These are phyloP conservation scores for Heteractis magnifica DNA, from an alignment of 92 coral and sea anemone species.

Conservation along the genomic window DNA sequence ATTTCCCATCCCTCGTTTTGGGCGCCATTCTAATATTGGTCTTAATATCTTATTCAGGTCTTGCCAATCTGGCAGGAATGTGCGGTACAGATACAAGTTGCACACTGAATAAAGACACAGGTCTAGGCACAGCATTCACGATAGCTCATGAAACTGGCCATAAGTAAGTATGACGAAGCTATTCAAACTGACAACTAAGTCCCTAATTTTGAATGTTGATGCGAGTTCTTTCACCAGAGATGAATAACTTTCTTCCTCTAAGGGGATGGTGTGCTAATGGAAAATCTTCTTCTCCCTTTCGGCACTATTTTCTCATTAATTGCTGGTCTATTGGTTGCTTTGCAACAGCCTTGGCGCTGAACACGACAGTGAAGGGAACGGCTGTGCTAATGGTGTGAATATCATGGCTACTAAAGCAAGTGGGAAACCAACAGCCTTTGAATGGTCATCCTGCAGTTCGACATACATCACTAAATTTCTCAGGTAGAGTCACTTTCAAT, in stretches of 20 bases:
- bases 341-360: slow-evolving; percentile 60
- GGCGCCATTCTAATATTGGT: background rate
- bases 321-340: background rate
- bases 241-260: no score
- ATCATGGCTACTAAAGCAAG: slow-evolving; percentile 70
- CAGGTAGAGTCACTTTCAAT: slow-evolving; percentile 17
- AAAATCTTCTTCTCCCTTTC: no score
- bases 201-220: no score
- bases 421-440: slow-evolving; percentile 63
- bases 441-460: slow-evolving; percentile 69
- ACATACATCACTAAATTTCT: slow-evolving; percentile 45
- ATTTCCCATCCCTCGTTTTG: no score
- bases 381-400: slow-evolving; percentile 52
- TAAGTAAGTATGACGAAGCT: slow-evolving; percentile 46
- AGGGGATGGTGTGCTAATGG: no score
- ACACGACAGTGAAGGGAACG: slow-evolving; percentile 62
- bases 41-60: slow-evolving; percentile 31
- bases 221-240: no score
- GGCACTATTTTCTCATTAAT: no score
- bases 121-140: slow-evolving; percentile 69
- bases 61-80: slow-evolving; percentile 70
- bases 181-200: background rate
- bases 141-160: slow-evolving; percentile 77
- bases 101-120: slow-evolving; percentile 56
- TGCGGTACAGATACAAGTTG: slow-evolving; percentile 54